Percentiles rank a stretch among this genome's conserved stretches.
These are phyloP conservation scores for Drosophila atripex DNA, from an alignment of 2,888 invertebrate species.

Conservation along the genomic window DNA sequence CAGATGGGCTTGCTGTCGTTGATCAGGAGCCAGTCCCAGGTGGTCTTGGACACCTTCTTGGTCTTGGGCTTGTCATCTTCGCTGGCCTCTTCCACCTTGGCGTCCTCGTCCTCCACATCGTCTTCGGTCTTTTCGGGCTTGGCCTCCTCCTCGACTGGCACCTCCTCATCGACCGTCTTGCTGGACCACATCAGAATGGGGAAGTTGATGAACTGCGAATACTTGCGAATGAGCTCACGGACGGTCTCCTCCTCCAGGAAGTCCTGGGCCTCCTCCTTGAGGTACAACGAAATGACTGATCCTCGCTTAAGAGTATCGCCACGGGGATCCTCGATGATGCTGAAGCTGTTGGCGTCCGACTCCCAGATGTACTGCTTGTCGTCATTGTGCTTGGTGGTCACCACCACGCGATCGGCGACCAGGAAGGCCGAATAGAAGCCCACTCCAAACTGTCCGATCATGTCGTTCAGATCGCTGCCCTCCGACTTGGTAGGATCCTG, in stretches of 20 bases:
- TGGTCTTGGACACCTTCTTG: constrained; percentile 95
- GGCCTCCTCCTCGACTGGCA: constrained; percentile 86
- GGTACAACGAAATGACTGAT: constrained; percentile 92
- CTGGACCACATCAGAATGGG: constrained; percentile 97
- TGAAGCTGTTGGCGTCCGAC: constrained; percentile 96
- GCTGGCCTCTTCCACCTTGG: constrained; percentile 88
- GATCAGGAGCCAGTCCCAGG: constrained; percentile 98
- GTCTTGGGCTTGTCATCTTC: constrained; percentile 90
- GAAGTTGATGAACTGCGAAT: constrained; percentile 99
- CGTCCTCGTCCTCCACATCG: constrained; percentile 84
- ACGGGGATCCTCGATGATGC: constrained; percentile 96
- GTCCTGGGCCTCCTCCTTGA: constrained; percentile 99
- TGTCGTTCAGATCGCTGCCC: constrained; percentile 94
- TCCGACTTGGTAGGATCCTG: constrained; percentile 86
- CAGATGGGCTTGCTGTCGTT: constrained; percentile 99
- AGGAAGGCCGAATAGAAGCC: constrained; percentile 99
- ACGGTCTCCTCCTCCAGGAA: constrained; percentile 97
- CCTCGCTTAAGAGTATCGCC: constrained; percentile 96
- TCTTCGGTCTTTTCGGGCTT: constrained; percentile 85
- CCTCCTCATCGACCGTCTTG: constrained; percentile 90
- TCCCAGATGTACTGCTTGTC: constrained; percentile 99
- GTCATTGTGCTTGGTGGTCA: constrained; percentile 97
- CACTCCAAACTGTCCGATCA: constrained; percentile 99
- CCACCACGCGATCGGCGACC: constrained; percentile 97
- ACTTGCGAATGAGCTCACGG: constrained; percentile 96